Percentiles rank a stretch among this genome's conserved stretches.
phyloP scores from a whole-genome alignment of 2,113 vertebrate species.

The Saguinus midas region DNA sequence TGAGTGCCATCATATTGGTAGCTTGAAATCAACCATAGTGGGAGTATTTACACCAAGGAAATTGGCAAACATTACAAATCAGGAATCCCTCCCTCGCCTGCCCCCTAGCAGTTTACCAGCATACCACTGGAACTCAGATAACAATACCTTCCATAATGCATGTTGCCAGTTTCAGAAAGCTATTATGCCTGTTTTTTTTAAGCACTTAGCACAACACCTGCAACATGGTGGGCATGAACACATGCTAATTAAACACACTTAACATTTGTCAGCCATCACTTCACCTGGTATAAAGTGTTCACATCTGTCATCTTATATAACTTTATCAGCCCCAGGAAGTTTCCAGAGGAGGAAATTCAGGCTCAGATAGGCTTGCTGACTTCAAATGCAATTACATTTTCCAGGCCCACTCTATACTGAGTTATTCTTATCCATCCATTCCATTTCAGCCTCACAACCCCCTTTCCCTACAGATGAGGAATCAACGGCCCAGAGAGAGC shows the following conservation, averaged over 20 bases:
- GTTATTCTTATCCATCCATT: background rate
- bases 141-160: rapidly evolving
- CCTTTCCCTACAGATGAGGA: background rate
- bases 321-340: background rate
- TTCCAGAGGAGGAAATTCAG: background rate
- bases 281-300: background rate
- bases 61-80: background rate
- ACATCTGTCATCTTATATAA: background rate
- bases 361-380: background rate
- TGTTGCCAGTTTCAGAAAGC: background rate
- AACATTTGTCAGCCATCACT: background rate
- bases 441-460: background rate
- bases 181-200: background rate
- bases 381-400: constrained; percentile 1
- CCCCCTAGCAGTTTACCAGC: background rate
- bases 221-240: background rate
- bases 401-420: background rate
- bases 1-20: background rate
- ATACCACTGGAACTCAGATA: background rate
- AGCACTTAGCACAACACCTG: background rate
- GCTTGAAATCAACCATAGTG: background rate
- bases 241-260: background rate
- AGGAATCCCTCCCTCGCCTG: background rate
- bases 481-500: background rate
- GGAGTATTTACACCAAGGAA: background rate